Base-by-base conservation (phyloP, 2,797 vertebrate species). In the Acrossocheilus fasciatus region DNA sequence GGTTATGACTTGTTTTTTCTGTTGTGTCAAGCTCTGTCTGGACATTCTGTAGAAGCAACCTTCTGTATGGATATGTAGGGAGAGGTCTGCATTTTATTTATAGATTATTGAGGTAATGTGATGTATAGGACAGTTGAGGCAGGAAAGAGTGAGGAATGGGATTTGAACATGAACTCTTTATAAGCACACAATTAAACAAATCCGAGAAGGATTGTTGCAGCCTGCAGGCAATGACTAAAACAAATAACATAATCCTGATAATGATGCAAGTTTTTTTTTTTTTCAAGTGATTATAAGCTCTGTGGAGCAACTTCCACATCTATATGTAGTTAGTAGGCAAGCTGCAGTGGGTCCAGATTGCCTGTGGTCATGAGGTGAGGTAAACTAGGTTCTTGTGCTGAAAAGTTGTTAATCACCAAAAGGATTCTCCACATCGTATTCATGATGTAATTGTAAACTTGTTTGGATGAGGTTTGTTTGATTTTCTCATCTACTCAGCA, bases 271-370 rank as follows among this genome's bases (percentile, higher is more conserved):
- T 10, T 64, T 79, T 45, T n/a, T 79, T 10, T 64, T 79, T 45
- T n/a, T 79, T 12, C 62, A 47, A 68, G 78, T 50, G 43, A 34
- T 66, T 81, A 47, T 20, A 81, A 47, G 26, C 43, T 81, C 41
- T 15, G 10, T 34, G 4, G 26, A 68, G 17, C 41, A 47, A 45
- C 17, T 14, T 80, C 9, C 78, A 47, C 78, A 47, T 26, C 77
- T 20, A 20, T 80, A 45, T 80, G 41, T 18, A 26, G 43, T 64
- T 80, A 62, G n/a, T 47, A 80, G 36, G 10, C 34, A n/a, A 59
- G 12, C 36, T 15, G 8, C 50, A 57, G 34, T 57, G 34, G 17
- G 20, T 41, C 20, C 12, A 8, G n/a, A 34, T 57, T 15, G 14
- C 59, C 4, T 45, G n/a, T 45, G 59, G 41, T 59, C 36, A 5